Conservation (phyloP, 2,888 invertebrate genomes). For the Lissonota sp. region DNA sequence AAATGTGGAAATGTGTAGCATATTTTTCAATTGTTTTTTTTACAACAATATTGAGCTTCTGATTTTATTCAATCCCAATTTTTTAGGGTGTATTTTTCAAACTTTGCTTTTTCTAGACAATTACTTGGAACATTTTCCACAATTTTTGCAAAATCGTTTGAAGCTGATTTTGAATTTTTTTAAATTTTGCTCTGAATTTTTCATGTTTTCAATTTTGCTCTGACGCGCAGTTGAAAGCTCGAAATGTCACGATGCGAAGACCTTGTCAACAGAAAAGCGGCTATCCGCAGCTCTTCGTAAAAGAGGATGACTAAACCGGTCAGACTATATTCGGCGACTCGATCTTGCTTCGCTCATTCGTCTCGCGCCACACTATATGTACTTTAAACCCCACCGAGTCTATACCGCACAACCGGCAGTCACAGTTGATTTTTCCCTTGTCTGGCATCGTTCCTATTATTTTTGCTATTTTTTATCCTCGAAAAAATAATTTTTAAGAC, state of each 20-base stretch:
- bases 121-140: neutral
- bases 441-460: slow-evolving; percentile 61
- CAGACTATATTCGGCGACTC: slow-evolving; percentile 70
- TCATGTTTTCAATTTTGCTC: neutral
- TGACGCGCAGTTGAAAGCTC: neutral
- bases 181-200: neutral
- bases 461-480: slow-evolving; percentile 16
- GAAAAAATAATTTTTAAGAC: neutral
- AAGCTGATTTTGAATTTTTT: neutral
- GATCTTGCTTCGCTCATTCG: slow-evolving; percentile 32
- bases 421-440: slow-evolving; percentile 22
- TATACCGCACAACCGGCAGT: slow-evolving; percentile 19
- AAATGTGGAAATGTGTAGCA: neutral
- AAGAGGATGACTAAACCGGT: slow-evolving; percentile 69
- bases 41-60: neutral
- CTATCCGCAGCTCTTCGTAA: slow-evolving; percentile 51
- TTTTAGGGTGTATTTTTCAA: neutral
- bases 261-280: slow-evolving; percentile 65
- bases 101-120: neutral
- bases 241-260: slow-evolving; percentile 53
- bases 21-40: neutral
- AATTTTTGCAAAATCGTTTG: neutral
- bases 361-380: slow-evolving; percentile 56
- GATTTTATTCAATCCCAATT: neutral
- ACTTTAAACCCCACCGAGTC: slow-evolving; percentile 57